A percentile compares a stretch with the other conserved stretches of the same genome.
Evolutionary conservation across 2,888 invertebrate genomes (phyloP).

Genomic region (Cynaeus angustus): DNA sequence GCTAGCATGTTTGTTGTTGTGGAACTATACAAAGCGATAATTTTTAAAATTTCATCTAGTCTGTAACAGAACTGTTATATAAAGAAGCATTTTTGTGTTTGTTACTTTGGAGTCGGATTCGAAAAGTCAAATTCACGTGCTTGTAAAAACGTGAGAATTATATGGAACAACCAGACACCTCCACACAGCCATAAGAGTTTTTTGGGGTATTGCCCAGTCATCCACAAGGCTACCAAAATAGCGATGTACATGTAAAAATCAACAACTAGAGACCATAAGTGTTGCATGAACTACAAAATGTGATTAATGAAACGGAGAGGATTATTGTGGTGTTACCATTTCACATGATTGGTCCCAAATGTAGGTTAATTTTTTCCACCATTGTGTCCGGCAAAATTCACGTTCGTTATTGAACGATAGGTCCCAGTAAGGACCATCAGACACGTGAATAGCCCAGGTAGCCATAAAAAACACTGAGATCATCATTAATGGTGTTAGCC

Average conservation of each 20-base stretch:
- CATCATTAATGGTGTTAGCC: slow-evolving; percentile 58
- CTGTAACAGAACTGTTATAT: not conserved
- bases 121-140: not conserved
- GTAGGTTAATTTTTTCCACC: slow-evolving; percentile 62
- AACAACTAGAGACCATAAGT: not conserved
- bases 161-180: not conserved
- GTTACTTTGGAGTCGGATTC: not conserved
- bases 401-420: too few species aligned
- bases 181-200: not conserved
- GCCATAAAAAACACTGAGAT: slow-evolving; percentile 55
- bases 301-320: not conserved
- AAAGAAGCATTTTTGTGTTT: not conserved
- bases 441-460: slow-evolving; percentile 58
- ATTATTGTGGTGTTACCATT: not conserved
- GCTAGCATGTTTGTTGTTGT: not conserved
- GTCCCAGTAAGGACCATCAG: slow-evolving; percentile 61
- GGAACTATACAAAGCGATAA: not conserved
- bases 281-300: not conserved
- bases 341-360: too few species aligned
- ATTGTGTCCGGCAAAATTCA: slow-evolving; percentile 59
- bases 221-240: not conserved
- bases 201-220: not conserved
- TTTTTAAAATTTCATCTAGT: not conserved
- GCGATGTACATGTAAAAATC: not conserved
- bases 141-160: not conserved